Conservation (phyloP, 1,140 invertebrate genomes). For the Maconellicoccus hirsutus region DNA sequence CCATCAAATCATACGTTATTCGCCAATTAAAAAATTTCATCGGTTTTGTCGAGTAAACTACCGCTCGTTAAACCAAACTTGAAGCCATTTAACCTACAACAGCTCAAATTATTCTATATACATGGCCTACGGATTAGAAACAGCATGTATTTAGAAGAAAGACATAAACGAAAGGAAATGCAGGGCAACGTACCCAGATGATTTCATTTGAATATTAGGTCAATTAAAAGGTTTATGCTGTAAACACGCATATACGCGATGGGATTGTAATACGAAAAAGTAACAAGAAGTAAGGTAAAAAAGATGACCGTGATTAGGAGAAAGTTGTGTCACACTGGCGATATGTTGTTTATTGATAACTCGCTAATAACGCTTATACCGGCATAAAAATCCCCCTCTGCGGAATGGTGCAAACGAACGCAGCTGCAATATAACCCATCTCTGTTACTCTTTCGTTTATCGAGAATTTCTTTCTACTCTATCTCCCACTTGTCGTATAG, state of each 20-base stretch:
- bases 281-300: background rate
- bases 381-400: background rate
- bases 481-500: slow-evolving; percentile 15
- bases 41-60: background rate
- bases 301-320: slow-evolving; percentile 15
- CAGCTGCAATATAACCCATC: background rate
- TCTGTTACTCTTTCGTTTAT: background rate
- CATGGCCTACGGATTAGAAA: slow-evolving; percentile 7
- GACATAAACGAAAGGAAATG: slow-evolving; percentile 9
- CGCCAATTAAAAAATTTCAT: too few species aligned
- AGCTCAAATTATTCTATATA: background rate
- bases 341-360: slow-evolving; percentile 6
- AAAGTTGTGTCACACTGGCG: slow-evolving; percentile 18
- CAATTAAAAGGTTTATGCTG: background rate
- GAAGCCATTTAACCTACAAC: background rate
- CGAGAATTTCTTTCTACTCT: background rate
- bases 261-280: too few species aligned
- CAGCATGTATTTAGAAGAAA: background rate
- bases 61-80: background rate
- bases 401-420: background rate
- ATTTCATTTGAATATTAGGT: slow-evolving; percentile 5
- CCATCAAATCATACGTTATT: too few species aligned
- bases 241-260: background rate
- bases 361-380: background rate
- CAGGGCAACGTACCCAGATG: slow-evolving; percentile 6